Evolutionary conservation across 2,797 vertebrate species (phyloP).

Genomic region (Bucorvus abyssinicus): DNA sequence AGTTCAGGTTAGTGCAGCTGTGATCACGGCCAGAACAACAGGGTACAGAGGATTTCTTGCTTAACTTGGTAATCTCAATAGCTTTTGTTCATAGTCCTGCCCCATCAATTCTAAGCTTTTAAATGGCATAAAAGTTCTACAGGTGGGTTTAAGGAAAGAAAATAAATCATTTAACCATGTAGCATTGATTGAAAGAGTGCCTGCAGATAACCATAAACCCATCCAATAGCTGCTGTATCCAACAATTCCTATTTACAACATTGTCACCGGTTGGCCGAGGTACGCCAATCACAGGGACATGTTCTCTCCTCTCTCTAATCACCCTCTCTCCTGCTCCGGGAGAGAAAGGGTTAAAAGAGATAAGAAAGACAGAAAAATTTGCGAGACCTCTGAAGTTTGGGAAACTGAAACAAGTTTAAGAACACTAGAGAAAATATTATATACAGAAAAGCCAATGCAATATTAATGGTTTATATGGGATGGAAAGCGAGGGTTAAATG

Average conservation of each 20-base stretch:
- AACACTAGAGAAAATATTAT: too few species aligned
- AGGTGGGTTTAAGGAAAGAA: background rate
- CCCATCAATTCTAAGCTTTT: conserved; percentile 36
- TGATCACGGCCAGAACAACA: conserved; percentile 28
- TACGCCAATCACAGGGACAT: too few species aligned
- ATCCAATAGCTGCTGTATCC: background rate
- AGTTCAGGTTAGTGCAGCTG: conserved; percentile 2
- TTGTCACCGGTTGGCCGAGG: too few species aligned
- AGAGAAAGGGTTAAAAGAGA: too few species aligned
- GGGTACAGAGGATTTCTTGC: conserved; percentile 32
- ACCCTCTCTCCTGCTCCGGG: too few species aligned
- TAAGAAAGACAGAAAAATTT: too few species aligned
- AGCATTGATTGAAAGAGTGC: background rate
- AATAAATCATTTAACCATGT: background rate
- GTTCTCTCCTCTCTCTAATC: too few species aligned
- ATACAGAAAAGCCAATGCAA: too few species aligned
- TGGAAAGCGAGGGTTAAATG: too few species aligned
- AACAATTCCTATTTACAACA: background rate
- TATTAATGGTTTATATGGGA: too few species aligned
- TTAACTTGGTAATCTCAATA: conserved; percentile 53
- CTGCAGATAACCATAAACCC: background rate
- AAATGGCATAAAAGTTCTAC: conserved; percentile 30
- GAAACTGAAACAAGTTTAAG: too few species aligned
- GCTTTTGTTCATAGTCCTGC: conserved; percentile 53
- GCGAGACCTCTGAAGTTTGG: too few species aligned